A percentile compares a stretch with the other conserved stretches of the same genome.
Conservation (phyloP, 2,113 vertebrate genomes). For the Speoplatyrhinus poulsoni region DNA sequence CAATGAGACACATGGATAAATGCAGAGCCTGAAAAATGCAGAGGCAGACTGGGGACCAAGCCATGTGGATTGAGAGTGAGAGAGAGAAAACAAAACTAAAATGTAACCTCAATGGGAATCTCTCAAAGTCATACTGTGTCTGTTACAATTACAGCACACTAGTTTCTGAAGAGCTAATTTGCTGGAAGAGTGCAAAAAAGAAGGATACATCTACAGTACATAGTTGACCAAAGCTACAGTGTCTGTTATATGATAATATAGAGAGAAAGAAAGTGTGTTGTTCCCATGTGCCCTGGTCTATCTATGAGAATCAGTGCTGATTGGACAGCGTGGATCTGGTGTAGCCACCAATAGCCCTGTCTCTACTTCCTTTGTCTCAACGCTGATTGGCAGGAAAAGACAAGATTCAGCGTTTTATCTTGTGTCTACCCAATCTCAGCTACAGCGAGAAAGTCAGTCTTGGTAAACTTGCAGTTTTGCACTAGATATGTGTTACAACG, state of each 20-base stretch:
- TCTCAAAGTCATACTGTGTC: slow-evolving; percentile 8
- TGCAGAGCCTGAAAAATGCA: slow-evolving; percentile 18
- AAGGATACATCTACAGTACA: too few relatives aligned
- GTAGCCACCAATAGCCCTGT: background rate
- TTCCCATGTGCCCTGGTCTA: slow-evolving; percentile 3
- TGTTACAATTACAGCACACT: slow-evolving; percentile 1
- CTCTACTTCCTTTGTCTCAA: slow-evolving; percentile 17
- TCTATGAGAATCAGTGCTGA: background rate
- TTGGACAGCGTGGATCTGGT: background rate
- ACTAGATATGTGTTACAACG: slow-evolving; percentile 17
- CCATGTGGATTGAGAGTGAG: slow-evolving; percentile 12
- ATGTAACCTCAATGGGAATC: background rate
- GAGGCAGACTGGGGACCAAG: slow-evolving; percentile 12
- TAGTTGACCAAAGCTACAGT: too few relatives aligned
- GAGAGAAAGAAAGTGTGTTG: slow-evolving; percentile 1
- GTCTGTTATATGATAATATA: too few relatives aligned
- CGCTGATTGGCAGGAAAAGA: slow-evolving; percentile 44
- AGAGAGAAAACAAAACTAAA: slow-evolving; percentile 23
- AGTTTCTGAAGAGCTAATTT: slow-evolving; percentile 12
- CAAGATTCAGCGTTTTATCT: slow-evolving; percentile 13
- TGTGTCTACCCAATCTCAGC: slow-evolving; percentile 7
- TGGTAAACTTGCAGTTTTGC: slow-evolving; percentile 14
- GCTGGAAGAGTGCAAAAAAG: too few relatives aligned
- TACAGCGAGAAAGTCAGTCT: slow-evolving; percentile 42
- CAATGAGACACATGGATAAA: slow-evolving; percentile 37